phyloP scores from a whole-genome alignment of 2,888 invertebrate species.

The Saturnia japonica region DNA sequence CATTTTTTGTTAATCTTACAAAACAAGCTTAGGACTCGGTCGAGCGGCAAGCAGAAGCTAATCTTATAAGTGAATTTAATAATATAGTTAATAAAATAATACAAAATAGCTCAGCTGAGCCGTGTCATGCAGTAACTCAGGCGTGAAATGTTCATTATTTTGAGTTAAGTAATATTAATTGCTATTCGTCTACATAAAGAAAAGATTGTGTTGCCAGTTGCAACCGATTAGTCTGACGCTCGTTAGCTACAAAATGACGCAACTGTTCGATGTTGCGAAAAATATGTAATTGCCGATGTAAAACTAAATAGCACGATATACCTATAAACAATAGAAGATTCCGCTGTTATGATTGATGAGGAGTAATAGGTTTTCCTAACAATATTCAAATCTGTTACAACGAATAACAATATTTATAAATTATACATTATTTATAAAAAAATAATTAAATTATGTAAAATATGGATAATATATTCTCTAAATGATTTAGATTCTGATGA shows the following conservation, averaged over 20 bases:
- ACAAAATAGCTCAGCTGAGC: constrained; percentile 35
- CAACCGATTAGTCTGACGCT: constrained; percentile 61
- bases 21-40: neutral
- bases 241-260: constrained; percentile 53
- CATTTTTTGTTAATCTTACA: neutral
- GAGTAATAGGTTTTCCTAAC: neutral
- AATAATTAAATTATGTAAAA: too few species aligned
- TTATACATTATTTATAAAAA: too few species aligned
- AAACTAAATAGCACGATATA: constrained; percentile 45
- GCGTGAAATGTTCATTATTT: constrained; percentile 66
- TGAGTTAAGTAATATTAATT: constrained; percentile 75
- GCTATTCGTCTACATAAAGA: constrained; percentile 62
- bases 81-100: constrained; percentile 30
- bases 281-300: constrained; percentile 52
- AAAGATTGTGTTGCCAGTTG: constrained; percentile 60
- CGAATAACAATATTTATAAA: neutral
- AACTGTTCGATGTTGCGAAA: constrained; percentile 57
- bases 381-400: neutral
- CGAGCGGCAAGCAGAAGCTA: neutral
- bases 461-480: too few species aligned
- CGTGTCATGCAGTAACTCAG: constrained; percentile 50
- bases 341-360: constrained; percentile 43
- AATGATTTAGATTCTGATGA: too few species aligned
- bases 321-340: constrained; percentile 38
- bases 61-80: constrained; percentile 1